Conservation (phyloP, 2,113 vertebrate species). For the Puntigrus tetrazona region DNA sequence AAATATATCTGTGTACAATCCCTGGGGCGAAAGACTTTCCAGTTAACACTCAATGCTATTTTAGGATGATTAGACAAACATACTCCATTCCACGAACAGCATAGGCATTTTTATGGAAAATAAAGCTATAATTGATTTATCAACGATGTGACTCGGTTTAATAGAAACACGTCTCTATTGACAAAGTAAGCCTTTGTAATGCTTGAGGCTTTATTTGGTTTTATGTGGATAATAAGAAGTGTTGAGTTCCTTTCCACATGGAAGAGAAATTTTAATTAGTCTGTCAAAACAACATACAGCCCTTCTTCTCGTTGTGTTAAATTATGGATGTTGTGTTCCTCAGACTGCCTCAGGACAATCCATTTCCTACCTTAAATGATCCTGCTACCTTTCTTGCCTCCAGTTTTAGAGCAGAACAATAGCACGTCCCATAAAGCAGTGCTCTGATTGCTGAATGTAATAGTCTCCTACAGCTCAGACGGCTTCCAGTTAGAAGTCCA, state of each 20-base stretch:
- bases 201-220: slow-evolving; percentile 21
- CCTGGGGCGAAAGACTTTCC: slow-evolving; percentile 43
- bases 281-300: slow-evolving; percentile 61
- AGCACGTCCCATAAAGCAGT: background rate
- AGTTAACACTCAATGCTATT: background rate
- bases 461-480: background rate
- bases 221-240: slow-evolving; percentile 21
- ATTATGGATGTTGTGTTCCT: slow-evolving; percentile 47
- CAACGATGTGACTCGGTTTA: background rate
- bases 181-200: slow-evolving; percentile 16
- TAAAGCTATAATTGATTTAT: background rate
- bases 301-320: slow-evolving; percentile 37
- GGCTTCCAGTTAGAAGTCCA: background rate
- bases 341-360: slow-evolving; percentile 58
- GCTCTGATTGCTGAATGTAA: slow-evolving; percentile 17
- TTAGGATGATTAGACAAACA: slow-evolving; percentile 2
- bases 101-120: background rate
- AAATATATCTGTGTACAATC: slow-evolving; percentile 52
- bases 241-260: slow-evolving; percentile 12
- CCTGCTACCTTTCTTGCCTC: slow-evolving; percentile 40
- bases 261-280: slow-evolving; percentile 62
- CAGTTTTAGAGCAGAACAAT: slow-evolving; percentile 44
- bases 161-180: background rate
- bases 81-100: background rate
- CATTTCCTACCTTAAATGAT: slow-evolving; percentile 67